phyloP scores from a whole-genome alignment of 2,113 vertebrate genomes.

The Cebus imitator region DNA sequence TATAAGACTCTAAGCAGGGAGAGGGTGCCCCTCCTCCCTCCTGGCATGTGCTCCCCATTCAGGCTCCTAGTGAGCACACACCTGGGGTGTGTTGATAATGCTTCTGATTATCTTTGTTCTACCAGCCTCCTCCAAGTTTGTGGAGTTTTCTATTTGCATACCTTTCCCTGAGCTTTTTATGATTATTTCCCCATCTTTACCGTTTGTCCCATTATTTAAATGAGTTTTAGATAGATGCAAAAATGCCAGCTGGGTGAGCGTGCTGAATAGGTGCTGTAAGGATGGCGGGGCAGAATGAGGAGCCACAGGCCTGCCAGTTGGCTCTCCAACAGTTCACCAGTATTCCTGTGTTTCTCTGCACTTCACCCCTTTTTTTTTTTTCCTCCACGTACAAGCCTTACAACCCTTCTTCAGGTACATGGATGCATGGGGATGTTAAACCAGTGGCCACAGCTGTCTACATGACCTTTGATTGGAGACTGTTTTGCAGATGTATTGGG shows the following conservation, averaged over 20 bases:
- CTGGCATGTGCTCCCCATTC: fast-evolving
- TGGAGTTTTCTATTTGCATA: slow-evolving; percentile 60
- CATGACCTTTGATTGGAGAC: neutral
- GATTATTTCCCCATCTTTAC: slow-evolving; percentile 61
- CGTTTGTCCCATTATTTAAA: slow-evolving; percentile 73
- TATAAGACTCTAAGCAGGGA: neutral
- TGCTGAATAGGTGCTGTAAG: neutral
- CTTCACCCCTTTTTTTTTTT: slow-evolving; percentile 38
- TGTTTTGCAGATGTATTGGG: neutral
- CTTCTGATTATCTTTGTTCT: slow-evolving; percentile 68
- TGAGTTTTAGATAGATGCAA: slow-evolving; percentile 36
- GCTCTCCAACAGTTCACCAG: neutral
- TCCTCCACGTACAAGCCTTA: neutral
- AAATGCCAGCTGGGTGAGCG: slow-evolving; percentile 61
- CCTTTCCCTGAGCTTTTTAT: slow-evolving; percentile 51
- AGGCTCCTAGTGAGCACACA: neutral
- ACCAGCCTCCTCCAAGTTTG: slow-evolving; percentile 14
- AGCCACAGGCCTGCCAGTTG: neutral
- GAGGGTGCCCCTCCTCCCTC: neutral
- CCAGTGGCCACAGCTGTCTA: neutral
- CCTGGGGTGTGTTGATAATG: slow-evolving; percentile 55
- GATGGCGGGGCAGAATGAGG: neutral
- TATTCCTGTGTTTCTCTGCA: neutral
- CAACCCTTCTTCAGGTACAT: neutral
- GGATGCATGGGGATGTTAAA: neutral